Conservation (phyloP, 2,797 vertebrate genomes). For the Sebastes minor region DNA sequence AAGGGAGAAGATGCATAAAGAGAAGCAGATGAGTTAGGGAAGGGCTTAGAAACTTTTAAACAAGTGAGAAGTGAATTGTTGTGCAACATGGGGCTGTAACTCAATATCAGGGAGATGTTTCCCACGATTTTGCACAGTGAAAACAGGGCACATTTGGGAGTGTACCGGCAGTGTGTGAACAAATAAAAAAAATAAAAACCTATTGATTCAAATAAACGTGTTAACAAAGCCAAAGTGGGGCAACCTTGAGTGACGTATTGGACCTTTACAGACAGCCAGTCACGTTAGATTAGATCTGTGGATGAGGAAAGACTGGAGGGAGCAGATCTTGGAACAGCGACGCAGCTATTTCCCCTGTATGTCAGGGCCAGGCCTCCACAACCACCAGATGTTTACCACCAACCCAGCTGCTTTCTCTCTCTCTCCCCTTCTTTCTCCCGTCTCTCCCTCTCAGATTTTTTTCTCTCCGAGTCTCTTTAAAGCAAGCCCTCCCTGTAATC, state of each 20-base stretch:
- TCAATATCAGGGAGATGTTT: constrained; percentile 31
- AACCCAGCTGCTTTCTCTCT: constrained; percentile 75
- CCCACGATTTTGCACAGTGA: constrained; percentile 22
- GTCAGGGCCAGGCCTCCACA: constrained; percentile 59
- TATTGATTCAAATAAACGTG: constrained; percentile 2
- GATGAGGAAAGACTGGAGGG: constrained; percentile 43
- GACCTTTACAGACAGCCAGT: constrained; percentile 20
- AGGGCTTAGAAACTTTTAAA: constrained; percentile 35
- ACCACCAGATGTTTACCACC: constrained; percentile 75
- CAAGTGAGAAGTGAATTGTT: constrained; percentile 42
- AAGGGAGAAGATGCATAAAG: constrained; percentile 12
- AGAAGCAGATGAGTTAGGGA: constrained; percentile 62
- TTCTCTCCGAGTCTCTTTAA: constrained; percentile 56
- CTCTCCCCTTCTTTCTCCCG: constrained; percentile 30
- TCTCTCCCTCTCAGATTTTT: constrained; percentile 34
- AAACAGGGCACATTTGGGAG: constrained; percentile 13
- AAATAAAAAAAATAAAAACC: not conserved
- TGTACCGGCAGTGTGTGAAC: not conserved
- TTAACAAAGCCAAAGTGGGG: not conserved
- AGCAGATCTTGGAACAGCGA: constrained; percentile 50
- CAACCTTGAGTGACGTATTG: constrained; percentile 6
- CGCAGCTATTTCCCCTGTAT: constrained; percentile 49
- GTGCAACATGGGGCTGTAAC: constrained; percentile 47
- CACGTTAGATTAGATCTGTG: constrained; percentile 35
- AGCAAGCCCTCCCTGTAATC: constrained; percentile 74